Conservation (phyloP, 2,888 invertebrate species). For the Rotaria sp. region DNA sequence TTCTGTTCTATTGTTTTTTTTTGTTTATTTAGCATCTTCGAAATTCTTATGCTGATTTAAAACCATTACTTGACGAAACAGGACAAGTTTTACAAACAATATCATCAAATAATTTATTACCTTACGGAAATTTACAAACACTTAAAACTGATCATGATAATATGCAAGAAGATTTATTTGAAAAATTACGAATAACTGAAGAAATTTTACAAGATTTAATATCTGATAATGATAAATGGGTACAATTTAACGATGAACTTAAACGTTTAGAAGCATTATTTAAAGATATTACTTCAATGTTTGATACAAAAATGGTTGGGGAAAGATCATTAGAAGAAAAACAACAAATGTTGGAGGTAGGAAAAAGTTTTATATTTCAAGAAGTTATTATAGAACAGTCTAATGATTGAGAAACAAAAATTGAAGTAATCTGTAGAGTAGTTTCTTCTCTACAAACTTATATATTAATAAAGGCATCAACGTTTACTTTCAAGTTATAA, state of each 20-base stretch:
- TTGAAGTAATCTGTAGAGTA: too few relatives aligned
- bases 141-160: neutral
- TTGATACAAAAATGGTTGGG: neutral
- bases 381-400: too few relatives aligned
- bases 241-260: neutral
- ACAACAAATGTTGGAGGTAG: constrained; percentile 8
- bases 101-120: neutral
- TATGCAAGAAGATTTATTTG: neutral
- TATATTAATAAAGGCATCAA: too few relatives aligned
- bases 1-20: neutral
- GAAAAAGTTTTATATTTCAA: neutral
- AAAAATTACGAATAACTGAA: neutral
- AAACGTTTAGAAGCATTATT: constrained; percentile 1
- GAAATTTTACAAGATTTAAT: constrained; percentile 9
- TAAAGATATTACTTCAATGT: neutral
- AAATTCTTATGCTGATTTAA: neutral
- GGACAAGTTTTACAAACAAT: neutral
- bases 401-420: too few relatives aligned
- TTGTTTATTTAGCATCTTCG: neutral
- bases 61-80: neutral
- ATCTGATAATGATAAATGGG: neutral
- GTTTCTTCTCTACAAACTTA: too few relatives aligned
- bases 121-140: neutral
- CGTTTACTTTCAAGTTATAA: too few relatives aligned
- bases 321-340: neutral